phyloP scores from a whole-genome alignment of 2,113 vertebrate species.

The Felis chaus region DNA sequence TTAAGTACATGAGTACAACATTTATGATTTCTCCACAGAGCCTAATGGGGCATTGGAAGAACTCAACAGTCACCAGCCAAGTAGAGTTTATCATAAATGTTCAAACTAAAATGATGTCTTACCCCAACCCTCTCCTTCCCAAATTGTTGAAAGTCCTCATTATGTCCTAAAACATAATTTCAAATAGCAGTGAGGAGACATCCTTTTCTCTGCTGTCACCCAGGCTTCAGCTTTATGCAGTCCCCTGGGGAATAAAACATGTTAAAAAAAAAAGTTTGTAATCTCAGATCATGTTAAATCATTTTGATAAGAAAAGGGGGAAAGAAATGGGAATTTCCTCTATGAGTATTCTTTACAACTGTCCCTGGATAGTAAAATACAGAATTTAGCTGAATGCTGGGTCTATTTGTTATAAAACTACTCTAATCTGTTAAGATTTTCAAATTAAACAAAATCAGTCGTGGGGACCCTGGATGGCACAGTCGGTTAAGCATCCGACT shows the following conservation, averaged over 20 bases:
- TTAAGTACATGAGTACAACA: not conserved
- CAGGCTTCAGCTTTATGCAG: not conserved
- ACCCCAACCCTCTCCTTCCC: not conserved
- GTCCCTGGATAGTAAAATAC: not conserved
- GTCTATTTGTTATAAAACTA: not conserved
- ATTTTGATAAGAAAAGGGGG: not conserved
- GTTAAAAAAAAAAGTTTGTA: not conserved
- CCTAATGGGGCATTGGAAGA: not conserved
- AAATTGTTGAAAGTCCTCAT: not conserved
- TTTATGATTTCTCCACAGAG: not conserved
- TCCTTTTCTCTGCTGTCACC: not conserved
- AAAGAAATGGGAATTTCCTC: not conserved
- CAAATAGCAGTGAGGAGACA: not conserved
- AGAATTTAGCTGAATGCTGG: not conserved
- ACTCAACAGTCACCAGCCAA: not conserved
- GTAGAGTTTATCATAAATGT: not conserved
- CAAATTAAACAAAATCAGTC: not conserved
- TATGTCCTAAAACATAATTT: not conserved
- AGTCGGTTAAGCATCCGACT: rapidly evolving
- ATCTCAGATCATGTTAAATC: not conserved
- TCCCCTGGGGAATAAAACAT: not conserved
- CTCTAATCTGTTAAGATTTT: not conserved
- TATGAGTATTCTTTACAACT: not conserved
- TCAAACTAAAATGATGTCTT: not conserved
- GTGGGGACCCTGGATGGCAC: too few species aligned